Conservation (phyloP, 2,113 vertebrate species). For the Gadus chalcogrammus region DNA sequence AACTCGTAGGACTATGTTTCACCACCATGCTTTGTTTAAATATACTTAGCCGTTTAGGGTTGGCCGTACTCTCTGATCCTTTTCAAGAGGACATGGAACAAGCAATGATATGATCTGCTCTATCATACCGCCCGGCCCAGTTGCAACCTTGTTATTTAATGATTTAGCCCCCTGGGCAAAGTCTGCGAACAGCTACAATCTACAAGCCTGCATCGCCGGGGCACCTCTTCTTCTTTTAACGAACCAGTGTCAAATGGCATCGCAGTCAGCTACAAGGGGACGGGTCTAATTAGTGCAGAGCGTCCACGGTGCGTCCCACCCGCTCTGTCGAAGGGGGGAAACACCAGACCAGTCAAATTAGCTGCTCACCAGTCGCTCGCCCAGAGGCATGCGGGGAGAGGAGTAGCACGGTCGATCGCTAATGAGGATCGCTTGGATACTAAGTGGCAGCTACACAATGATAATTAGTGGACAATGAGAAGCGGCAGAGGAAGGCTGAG, state of each 20-base stretch:
- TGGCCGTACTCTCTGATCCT: too few species aligned
- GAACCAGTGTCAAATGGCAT: conserved; percentile 51
- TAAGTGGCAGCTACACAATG: conserved; percentile 30
- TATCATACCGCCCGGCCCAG: conserved; percentile 33
- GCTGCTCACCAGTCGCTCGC: background rate
- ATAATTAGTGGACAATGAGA: conserved; percentile 43
- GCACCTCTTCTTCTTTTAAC: conserved; percentile 35
- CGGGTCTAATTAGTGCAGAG: conserved; percentile 42
- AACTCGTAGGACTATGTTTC: too few species aligned
- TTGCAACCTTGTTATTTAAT: conserved; percentile 51
- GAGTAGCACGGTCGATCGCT: conserved; percentile 21
- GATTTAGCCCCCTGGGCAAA: conserved; percentile 47
- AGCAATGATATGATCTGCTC: too few species aligned
- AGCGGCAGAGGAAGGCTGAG: background rate
- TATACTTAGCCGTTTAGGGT: too few species aligned
- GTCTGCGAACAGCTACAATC: conserved; percentile 16
- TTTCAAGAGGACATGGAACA: too few species aligned
- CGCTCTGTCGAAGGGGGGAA: conserved; percentile 13
- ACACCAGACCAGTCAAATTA: conserved; percentile 16
- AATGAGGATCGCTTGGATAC: conserved; percentile 27
- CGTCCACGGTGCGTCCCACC: conserved; percentile 35
- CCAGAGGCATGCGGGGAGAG: conserved; percentile 30
- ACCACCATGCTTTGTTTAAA: too few species aligned
- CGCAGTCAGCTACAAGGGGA: conserved; percentile 40
- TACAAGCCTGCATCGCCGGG: conserved; percentile 33